Evolutionary conservation across 1,140 invertebrate species (phyloP).

Genomic region (Aphaenogaster ashmeadi): DNA sequence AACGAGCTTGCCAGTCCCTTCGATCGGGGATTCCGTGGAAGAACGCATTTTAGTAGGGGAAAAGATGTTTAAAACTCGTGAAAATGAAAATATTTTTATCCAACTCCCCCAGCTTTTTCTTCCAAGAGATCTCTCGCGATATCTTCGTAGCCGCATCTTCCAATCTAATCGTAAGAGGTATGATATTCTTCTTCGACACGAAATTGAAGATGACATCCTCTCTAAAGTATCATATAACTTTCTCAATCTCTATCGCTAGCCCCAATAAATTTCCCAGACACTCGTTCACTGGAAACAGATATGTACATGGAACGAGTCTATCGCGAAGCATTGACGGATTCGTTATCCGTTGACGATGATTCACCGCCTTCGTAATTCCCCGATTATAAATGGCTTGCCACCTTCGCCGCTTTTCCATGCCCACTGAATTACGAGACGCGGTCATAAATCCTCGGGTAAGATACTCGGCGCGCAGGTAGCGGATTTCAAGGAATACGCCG

Average conservation of each 20-base stretch:
- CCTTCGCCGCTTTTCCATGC: conserved; percentile 33
- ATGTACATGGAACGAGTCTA: conserved; percentile 7
- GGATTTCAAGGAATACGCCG: conserved; percentile 56
- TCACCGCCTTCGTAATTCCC: conserved; percentile 28
- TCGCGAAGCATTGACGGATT: conserved; percentile 7
- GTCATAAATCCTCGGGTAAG: conserved; percentile 44
- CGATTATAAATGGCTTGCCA: conserved; percentile 44
- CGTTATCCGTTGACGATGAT: conserved; percentile 31
- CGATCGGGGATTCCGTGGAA: background rate
- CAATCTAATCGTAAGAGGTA: background rate
- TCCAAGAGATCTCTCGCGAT: background rate
- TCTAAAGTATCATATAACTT: conserved; percentile 1
- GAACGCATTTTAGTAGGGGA: background rate
- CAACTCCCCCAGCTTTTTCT: background rate
- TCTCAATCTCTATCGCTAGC: background rate
- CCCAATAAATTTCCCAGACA: background rate
- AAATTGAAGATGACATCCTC: conserved; percentile 10
- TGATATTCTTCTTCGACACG: background rate
- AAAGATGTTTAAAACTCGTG: background rate
- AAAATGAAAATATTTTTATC: background rate
- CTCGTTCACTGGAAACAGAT: background rate
- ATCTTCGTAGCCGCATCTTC: background rate
- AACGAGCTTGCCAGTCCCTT: background rate
- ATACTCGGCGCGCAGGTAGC: conserved; percentile 40
- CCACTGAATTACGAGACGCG: conserved; percentile 39